Percentiles rank a stretch among this genome's conserved stretches.
These are phyloP conservation scores for Drosophila elegans DNA, from an alignment of 1,140 invertebrate genomes.

Conservation along the genomic window DNA sequence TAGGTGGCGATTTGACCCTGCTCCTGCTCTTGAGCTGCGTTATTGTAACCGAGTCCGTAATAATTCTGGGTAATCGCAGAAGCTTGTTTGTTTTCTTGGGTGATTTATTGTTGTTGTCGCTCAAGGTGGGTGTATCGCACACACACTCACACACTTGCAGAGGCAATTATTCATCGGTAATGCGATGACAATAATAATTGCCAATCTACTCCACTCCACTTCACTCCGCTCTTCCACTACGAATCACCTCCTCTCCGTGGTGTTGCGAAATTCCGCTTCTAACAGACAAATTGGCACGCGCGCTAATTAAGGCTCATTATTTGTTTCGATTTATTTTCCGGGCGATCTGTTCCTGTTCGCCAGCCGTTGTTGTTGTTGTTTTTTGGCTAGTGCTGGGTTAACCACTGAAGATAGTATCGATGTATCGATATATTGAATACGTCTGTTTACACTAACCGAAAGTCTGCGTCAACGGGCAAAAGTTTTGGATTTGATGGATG, in stretches of 20 bases:
- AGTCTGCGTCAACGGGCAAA: no score
- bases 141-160: constrained; percentile 14
- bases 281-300: constrained; percentile 17
- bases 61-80: constrained; percentile 7
- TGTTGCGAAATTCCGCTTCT: not conserved
- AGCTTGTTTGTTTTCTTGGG: constrained; percentile 44
- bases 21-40: constrained; percentile 31
- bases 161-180: constrained; percentile 39
- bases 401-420: no score
- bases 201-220: not conserved
- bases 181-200: constrained; percentile 26
- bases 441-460: no score
- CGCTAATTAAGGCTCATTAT: constrained; percentile 23
- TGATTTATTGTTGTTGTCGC: constrained; percentile 8
- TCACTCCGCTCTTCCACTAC: not conserved
- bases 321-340: constrained; percentile 21
- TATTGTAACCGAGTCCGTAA: constrained; percentile 12
- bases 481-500: no score
- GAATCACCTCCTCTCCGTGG: not conserved
- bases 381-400: no score
- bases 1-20: constrained; percentile 4
- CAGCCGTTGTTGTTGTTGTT: not conserved
- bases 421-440: no score
- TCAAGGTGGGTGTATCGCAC: constrained; percentile 49
- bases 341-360: constrained; percentile 5